Evolutionary conservation across 2,797 vertebrate species (phyloP).

Genomic region (Sebastes variabilis): DNA sequence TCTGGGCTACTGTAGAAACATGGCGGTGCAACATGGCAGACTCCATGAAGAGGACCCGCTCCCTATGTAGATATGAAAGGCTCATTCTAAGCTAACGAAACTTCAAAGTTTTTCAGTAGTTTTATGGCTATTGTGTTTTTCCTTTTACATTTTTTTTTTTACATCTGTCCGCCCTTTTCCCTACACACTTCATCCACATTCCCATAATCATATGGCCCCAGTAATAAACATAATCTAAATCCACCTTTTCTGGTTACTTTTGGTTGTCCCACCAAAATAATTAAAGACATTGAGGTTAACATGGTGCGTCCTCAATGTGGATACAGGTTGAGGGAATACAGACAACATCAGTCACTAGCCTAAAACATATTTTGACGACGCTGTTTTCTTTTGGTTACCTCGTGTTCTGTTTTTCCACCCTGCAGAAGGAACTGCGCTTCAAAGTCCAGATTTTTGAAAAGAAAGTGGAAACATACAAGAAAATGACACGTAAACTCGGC

Average conservation of each 20-base stretch:
- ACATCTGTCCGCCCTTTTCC: background rate
- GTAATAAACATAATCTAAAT: background rate
- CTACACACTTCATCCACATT: background rate
- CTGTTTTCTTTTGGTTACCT: background rate
- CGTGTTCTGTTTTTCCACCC: background rate
- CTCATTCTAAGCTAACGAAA: no score
- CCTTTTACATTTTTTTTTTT: no score
- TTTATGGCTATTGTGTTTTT: no score
- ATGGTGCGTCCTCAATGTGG: background rate
- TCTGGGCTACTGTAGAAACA: no score
- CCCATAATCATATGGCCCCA: background rate
- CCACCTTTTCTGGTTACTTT: background rate
- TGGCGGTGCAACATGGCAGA: no score
- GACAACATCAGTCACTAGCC: background rate
- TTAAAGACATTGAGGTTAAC: background rate
- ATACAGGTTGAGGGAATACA: background rate
- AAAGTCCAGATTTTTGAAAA: conserved; percentile 78
- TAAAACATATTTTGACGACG: background rate
- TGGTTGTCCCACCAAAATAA: background rate
- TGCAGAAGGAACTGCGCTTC: conserved; percentile 70
- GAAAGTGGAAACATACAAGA: conserved; percentile 74
- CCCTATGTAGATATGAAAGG: no score
- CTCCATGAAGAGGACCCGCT: no score
- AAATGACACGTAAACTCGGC: conserved; percentile 49
- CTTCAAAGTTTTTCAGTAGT: no score